Percentiles rank a stretch among this genome's conserved stretches.
Conservation (phyloP, 2,113 vertebrate species). For the Gasterosteus aculeatus region DNA sequence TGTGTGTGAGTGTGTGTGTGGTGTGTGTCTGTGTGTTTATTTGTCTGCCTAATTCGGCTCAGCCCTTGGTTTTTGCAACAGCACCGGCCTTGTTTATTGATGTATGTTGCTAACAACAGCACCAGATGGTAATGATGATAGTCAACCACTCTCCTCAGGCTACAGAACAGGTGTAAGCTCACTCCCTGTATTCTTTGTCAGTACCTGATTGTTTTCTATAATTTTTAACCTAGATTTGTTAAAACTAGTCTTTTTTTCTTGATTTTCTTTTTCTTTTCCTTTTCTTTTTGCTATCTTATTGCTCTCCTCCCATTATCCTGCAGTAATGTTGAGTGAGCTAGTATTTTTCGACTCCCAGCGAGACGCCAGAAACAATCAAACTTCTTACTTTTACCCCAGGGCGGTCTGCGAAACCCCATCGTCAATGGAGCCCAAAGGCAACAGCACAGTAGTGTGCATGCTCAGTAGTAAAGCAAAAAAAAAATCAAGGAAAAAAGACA, state of each 20-base stretch:
- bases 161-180: conserved; percentile 72
- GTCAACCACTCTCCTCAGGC: conserved; percentile 33
- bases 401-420: conserved; percentile 66
- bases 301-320: conserved; percentile 51
- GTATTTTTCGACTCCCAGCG: conserved; percentile 66
- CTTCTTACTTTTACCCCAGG: conserved; percentile 67
- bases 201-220: conserved; percentile 46
- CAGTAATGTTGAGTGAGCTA: conserved; percentile 68
- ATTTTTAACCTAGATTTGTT: conserved; percentile 52
- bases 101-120: conserved; percentile 76
- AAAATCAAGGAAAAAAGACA: conserved; percentile 29
- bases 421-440: conserved; percentile 68
- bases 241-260: neutral
- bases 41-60: conserved; percentile 60
- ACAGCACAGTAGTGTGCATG: conserved; percentile 59
- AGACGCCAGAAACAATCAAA: conserved; percentile 64
- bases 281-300: conserved; percentile 5
- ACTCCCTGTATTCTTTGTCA: conserved; percentile 57
- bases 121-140: conserved; percentile 72
- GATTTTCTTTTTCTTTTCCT: neutral
- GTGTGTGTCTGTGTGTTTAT: conserved; percentile 48
- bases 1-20: conserved; percentile 16
- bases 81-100: conserved; percentile 68
- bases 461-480: conserved; percentile 70
- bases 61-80: conserved; percentile 59